These are phyloP conservation scores for Plusia festucae DNA, from an alignment of 2,888 invertebrate genomes.

Conservation along the genomic window DNA sequence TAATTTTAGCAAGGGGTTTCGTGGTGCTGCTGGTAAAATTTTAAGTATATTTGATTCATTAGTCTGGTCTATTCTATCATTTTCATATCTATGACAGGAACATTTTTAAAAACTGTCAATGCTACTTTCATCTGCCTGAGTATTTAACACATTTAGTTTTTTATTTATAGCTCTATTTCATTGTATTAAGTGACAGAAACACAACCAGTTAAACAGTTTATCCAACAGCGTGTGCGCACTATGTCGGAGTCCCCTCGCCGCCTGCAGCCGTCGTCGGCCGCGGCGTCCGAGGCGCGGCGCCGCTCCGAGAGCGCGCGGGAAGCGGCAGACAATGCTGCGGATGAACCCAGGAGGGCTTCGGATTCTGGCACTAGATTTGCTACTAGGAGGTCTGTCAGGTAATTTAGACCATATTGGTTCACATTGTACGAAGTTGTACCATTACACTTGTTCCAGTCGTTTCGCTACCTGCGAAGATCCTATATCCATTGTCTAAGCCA, in stretches of 20 bases:
- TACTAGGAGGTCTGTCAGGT: slow-evolving; percentile 82
- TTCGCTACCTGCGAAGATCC: too few species aligned
- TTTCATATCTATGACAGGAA: too few species aligned
- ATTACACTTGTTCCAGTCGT: too few species aligned
- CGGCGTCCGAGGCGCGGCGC: slow-evolving; percentile 74
- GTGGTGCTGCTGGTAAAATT: not conserved
- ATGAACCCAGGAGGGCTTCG: slow-evolving; percentile 78
- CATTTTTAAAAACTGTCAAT: too few species aligned
- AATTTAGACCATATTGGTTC: too few species aligned
- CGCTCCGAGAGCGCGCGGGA: slow-evolving; percentile 78
- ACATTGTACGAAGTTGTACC: too few species aligned
- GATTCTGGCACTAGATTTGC: slow-evolving; percentile 76
- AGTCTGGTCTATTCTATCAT: too few species aligned
- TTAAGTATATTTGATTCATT: too few species aligned
- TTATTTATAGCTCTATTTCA: not conserved
- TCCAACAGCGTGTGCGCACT: slow-evolving; percentile 78
- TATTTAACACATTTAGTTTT: not conserved
- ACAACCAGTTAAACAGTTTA: slow-evolving; percentile 51
- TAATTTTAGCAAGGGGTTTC: not conserved
- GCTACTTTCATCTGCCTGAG: too few species aligned
- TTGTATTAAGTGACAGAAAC: slow-evolving; percentile 33
- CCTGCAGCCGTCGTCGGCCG: slow-evolving; percentile 70
- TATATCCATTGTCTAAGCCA: too few species aligned
- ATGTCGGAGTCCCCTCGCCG: slow-evolving; percentile 83
- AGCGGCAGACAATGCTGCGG: slow-evolving; percentile 57